phyloP scores from a whole-genome alignment of 2,888 invertebrate species.

The Argynnis bischoffii region DNA sequence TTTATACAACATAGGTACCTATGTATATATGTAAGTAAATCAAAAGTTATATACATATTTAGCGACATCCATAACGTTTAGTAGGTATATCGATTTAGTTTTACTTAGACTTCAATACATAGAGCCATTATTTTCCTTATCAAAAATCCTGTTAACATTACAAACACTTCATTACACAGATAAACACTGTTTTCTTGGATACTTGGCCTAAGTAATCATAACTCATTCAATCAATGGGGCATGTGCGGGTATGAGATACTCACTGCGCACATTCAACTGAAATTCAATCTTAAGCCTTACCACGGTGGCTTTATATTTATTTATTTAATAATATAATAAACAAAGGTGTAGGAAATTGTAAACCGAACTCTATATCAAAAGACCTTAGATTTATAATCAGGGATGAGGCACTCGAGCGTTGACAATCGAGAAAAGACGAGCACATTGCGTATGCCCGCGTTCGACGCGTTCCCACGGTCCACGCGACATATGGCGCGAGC shows the following conservation, averaged over 20 bases:
- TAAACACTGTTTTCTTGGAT: conserved; percentile 61
- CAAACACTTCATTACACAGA: conserved; percentile 49
- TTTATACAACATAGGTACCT: no score
- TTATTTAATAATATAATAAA: conserved; percentile 13
- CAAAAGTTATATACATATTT: no score
- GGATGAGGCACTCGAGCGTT: conserved; percentile 44
- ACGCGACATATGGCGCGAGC: conserved; percentile 80
- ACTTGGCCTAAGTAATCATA: conserved; percentile 65
- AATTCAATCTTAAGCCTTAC: conserved; percentile 35
- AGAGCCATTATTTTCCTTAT: no score
- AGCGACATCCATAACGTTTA: no score
- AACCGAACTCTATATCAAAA: conserved; percentile 48
- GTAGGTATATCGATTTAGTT: no score
- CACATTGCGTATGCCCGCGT: conserved; percentile 71
- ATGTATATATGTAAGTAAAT: no score
- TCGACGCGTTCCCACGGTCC: conserved; percentile 73
- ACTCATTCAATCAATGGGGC: conserved; percentile 67
- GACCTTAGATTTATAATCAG: conserved; percentile 41
- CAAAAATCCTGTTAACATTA: conserved; percentile 33
- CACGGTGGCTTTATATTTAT: conserved; percentile 21
- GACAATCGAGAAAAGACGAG: conserved; percentile 66
- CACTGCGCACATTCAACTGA: conserved; percentile 23
- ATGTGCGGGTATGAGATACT: conserved; percentile 53
- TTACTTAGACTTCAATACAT: no score
- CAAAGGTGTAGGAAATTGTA: conserved; percentile 38